phyloP scores from a whole-genome alignment of 1,140 invertebrate species.

The Orius insidiosus region DNA sequence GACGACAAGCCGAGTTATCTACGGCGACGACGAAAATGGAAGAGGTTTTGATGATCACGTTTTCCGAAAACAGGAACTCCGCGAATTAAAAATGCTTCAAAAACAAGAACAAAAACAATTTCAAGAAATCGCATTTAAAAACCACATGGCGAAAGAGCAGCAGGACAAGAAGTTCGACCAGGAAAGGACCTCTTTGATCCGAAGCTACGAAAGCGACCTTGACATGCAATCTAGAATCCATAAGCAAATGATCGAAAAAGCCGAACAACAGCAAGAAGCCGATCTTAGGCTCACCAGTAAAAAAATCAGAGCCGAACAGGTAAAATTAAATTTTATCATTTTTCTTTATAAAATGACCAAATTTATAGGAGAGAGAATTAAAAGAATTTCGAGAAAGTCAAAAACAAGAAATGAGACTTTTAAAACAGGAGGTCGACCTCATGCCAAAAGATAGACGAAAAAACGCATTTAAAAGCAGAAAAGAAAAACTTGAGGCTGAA shows the following conservation, averaged over 20 bases:
- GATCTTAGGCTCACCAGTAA: conserved; percentile 73
- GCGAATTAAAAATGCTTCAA: conserved; percentile 91
- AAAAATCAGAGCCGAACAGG: conserved; percentile 79
- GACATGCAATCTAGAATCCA: conserved; percentile 77
- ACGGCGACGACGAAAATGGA: conserved; percentile 78
- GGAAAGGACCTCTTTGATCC: conserved; percentile 58
- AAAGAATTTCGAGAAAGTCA: conserved; percentile 81
- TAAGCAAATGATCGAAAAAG: conserved; percentile 79
- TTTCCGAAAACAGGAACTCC: conserved; percentile 71
- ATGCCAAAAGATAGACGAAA: conserved; percentile 86
- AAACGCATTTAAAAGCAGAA: conserved; percentile 61
- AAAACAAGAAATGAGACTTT: conserved; percentile 81
- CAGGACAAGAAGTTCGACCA: conserved; percentile 78
- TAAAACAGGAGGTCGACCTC: conserved; percentile 89
- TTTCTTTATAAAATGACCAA: too few species aligned
- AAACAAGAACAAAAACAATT: conserved; percentile 96
- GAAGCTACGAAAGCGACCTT: conserved; percentile 78
- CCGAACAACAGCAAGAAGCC: conserved; percentile 77
- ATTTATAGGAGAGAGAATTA: conserved; percentile 79
- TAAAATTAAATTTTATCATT: too few species aligned
- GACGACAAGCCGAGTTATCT: conserved; percentile 86
- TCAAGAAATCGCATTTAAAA: conserved; percentile 79
- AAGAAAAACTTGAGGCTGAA: conserved; percentile 73
- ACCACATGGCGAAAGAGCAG: conserved; percentile 68
- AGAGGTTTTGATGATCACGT: conserved; percentile 48